Evolutionary conservation across 2,113 vertebrate species (phyloP), one percentile per base, ranked within the genome.

Genomic region (Clupea harengus): DNA sequence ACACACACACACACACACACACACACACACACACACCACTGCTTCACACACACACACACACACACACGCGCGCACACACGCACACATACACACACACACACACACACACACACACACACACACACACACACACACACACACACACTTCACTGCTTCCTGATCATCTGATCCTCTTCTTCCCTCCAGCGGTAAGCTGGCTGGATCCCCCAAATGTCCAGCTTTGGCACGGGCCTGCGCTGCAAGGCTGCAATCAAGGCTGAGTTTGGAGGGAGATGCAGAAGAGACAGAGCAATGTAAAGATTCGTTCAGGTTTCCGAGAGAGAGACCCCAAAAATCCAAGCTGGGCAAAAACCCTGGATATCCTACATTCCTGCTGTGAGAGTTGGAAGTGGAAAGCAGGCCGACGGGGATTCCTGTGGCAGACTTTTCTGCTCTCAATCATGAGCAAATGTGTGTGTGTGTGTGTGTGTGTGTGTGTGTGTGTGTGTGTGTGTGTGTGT

Each of bases 401-500:
- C 72, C 72, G 28, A 78, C 72, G 25, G 72, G 72, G 72, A 78
- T 78, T 78, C 72, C 72, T 32, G 72, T 32, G 72, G 72, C 32
- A 78, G 28, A 78, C 28, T 39, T 78, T 72, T 78, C 72, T 78
- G 72, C 28, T 78, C 25, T 78, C 72, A 78, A 78, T 78, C 72
- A 78, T 44, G 32, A 32, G 72, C 72, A 28, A 72, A 13, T 67
- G 60, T 28, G 20, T 20, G 57, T n/a, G 57, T 64, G 57, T 64
- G 57, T 64, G 57, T 64, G 22, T 39, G 39, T 39, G 39, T 39
- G 39, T 39, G 39, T 39, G 39, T 39, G 39, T 39, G 39, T 39
- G 39, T 39, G 39, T 39, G 39, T 39, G 39, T 39, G 39, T 72
- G 64, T 72, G 64, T 72, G 64, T 72, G 64, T 72, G 67, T 75